A percentile compares a stretch with the other conserved stretches of the same genome.
Conservation (phyloP, 2,113 vertebrate species). For the Acrocephalus arundinaceus region DNA sequence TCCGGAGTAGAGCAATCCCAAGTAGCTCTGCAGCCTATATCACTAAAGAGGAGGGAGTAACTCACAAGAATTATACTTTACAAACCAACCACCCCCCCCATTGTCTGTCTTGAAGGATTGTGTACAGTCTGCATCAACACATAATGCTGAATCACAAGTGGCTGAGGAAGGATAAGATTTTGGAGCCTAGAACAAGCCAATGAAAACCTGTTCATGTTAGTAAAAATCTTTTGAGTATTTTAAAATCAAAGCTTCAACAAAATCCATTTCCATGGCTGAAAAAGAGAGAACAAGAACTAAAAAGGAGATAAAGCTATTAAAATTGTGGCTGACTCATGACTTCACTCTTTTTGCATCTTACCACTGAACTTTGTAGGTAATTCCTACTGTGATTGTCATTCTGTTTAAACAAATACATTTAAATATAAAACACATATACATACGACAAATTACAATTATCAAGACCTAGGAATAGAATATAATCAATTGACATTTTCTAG, state of each 20-base stretch:
- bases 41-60: background rate
- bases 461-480: background rate
- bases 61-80: background rate
- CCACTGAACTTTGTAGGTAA: background rate
- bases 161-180: background rate
- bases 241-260: background rate
- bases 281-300: background rate
- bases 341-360: background rate
- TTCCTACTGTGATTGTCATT: background rate
- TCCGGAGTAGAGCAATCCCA: background rate
- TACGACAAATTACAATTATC: background rate
- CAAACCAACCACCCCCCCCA: background rate
- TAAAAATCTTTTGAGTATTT: background rate
- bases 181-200: background rate
- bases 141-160: background rate
- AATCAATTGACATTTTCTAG: constrained; percentile 28
- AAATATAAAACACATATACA: background rate
- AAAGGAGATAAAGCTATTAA: background rate
- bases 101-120: background rate
- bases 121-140: background rate
- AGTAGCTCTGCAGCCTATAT: background rate
- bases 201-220: background rate
- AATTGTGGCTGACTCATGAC: background rate
- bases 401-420: background rate
- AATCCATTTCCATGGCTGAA: background rate